Conservation (phyloP, 2,113 vertebrate genomes). For the Xenopus laevis region DNA sequence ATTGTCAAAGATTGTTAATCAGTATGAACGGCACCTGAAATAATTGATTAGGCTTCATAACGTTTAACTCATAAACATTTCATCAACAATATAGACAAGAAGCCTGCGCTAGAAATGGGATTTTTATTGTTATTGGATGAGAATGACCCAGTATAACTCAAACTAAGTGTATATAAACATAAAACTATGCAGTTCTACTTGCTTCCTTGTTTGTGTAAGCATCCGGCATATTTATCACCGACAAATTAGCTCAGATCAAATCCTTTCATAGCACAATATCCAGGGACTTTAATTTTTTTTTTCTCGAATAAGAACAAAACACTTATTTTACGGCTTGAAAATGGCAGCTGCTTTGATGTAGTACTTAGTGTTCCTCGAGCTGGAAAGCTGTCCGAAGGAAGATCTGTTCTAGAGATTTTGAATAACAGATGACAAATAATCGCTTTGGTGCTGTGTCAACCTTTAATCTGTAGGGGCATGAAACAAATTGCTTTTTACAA, state of each 20-base stretch:
- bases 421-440: constrained; percentile 32
- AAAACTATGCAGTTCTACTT: background rate
- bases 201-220: constrained; percentile 23
- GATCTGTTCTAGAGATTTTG: constrained; percentile 32
- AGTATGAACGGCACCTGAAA: constrained; percentile 26
- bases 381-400: constrained; percentile 14
- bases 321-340: constrained; percentile 27
- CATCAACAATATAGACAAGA: constrained; percentile 36
- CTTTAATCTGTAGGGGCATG: constrained; percentile 40
- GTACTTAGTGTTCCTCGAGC: constrained; percentile 23
- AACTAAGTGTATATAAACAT: constrained; percentile 19
- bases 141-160: constrained; percentile 42
- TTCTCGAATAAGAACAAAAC: constrained; percentile 27
- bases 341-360: constrained; percentile 31
- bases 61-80: constrained; percentile 40
- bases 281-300: constrained; percentile 19
- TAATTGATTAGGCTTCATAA: constrained; percentile 36
- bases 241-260: constrained; percentile 41
- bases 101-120: constrained; percentile 9
- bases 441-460: constrained; percentile 18
- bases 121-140: constrained; percentile 31
- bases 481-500: constrained; percentile 24
- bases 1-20: constrained; percentile 33
- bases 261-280: constrained; percentile 39
- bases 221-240: constrained; percentile 35